Conservation (phyloP, 2,797 vertebrate genomes). For the Sternotherus odoratus region DNA sequence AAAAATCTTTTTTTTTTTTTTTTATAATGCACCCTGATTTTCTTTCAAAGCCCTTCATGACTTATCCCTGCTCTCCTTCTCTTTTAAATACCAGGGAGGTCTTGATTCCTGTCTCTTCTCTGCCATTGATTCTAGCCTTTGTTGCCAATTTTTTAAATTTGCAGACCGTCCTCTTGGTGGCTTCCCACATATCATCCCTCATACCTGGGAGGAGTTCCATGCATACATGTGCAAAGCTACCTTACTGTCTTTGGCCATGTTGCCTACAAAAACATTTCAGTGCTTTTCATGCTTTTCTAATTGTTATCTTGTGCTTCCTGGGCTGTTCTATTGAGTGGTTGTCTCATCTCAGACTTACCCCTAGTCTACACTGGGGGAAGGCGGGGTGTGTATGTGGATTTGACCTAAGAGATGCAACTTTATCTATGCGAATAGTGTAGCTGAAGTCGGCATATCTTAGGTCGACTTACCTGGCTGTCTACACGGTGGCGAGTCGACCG, state of each 20-base stretch:
- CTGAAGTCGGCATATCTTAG: too few species aligned
- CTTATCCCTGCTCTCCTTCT: accelerated
- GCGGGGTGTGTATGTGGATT: too few species aligned
- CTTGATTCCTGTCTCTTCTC: not conserved
- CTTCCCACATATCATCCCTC: not conserved
- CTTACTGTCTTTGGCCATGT: not conserved
- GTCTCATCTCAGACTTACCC: not conserved
- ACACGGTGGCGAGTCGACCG: too few species aligned
- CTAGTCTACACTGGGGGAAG: too few species aligned
- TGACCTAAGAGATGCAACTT: too few species aligned
- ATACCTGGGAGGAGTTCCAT: not conserved
- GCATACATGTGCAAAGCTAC: not conserved
- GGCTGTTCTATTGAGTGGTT: not conserved
- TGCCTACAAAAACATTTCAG: not conserved
- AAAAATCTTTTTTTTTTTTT: too few species aligned
- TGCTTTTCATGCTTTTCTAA: not conserved
- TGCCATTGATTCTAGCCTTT: not conserved
- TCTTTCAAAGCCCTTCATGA: not conserved
- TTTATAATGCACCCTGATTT: too few species aligned
- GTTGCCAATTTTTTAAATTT: not conserved
- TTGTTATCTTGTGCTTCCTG: not conserved
- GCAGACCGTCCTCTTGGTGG: not conserved
- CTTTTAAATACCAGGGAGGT: accelerated
- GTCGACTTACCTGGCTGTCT: too few species aligned
- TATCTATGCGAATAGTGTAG: too few species aligned